Conservation (phyloP, 2,113 vertebrate species). For the Festucalex cinctus region DNA sequence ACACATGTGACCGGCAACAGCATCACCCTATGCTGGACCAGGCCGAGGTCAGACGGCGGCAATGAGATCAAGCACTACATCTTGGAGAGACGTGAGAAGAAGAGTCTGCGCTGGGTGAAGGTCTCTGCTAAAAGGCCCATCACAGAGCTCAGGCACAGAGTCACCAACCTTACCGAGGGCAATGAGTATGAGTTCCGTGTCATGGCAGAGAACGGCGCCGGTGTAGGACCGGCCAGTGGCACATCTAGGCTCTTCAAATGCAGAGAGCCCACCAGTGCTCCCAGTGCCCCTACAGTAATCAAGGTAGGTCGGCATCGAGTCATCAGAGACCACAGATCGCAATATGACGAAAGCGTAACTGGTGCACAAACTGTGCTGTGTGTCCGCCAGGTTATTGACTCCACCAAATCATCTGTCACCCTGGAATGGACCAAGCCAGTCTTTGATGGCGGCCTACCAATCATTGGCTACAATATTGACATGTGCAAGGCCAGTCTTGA, state of each 20-base stretch:
- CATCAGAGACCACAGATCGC: not conserved
- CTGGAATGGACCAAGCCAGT: slow-evolving; percentile 94
- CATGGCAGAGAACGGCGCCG: slow-evolving; percentile 95
- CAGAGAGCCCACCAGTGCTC: slow-evolving; percentile 89
- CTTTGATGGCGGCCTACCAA: slow-evolving; percentile 93
- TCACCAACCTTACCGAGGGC: slow-evolving; percentile 88
- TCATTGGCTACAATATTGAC: slow-evolving; percentile 97
- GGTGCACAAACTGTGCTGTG: slow-evolving; percentile 32
- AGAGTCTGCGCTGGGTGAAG: slow-evolving; percentile 93
- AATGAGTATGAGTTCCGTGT: slow-evolving; percentile 98
- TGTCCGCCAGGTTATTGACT: slow-evolving; percentile 81
- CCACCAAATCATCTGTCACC: slow-evolving; percentile 90
- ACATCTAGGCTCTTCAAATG: slow-evolving; percentile 93
- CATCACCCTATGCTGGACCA: slow-evolving; percentile 90
- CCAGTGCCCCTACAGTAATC: slow-evolving; percentile 85
- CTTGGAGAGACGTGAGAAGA: slow-evolving; percentile 96
- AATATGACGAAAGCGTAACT: not conserved
- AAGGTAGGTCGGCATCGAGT: slow-evolving; percentile 75
- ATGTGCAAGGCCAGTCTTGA: slow-evolving; percentile 96
- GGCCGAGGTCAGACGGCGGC: slow-evolving; percentile 90
- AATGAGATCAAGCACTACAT: slow-evolving; percentile 96
- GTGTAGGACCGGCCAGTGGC: slow-evolving; percentile 84
- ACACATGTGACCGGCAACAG: slow-evolving; percentile 89
- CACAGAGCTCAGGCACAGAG: slow-evolving; percentile 86
- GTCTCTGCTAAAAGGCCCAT: slow-evolving; percentile 92